A percentile compares a stretch with the other conserved stretches of the same genome.
Conservation (phyloP, 2,888 invertebrate genomes). For the Eupithecia centaureata region DNA sequence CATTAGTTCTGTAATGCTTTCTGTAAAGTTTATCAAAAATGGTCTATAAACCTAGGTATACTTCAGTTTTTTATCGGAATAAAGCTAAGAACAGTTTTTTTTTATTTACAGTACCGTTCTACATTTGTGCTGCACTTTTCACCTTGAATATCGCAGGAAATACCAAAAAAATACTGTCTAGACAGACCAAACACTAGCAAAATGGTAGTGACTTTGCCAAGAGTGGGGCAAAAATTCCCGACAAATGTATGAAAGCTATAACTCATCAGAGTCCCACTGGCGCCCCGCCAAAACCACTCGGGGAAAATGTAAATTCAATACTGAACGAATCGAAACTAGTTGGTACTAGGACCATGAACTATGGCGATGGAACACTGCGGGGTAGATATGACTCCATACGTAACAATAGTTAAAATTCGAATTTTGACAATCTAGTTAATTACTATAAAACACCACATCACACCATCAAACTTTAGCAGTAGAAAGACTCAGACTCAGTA, state of each 20-base stretch:
- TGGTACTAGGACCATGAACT: slow-evolving; percentile 21
- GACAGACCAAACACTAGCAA: slow-evolving; percentile 25
- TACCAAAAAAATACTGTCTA: slow-evolving; percentile 15
- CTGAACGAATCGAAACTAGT: slow-evolving; percentile 52
- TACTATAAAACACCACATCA: too few species aligned
- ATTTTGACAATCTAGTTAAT: background rate
- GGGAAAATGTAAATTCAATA: slow-evolving; percentile 63
- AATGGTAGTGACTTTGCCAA: slow-evolving; percentile 27
- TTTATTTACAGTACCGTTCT: too few species aligned
- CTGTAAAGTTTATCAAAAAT: background rate
- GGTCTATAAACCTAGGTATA: background rate
- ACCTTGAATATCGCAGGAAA: background rate
- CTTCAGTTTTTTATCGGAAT: background rate
- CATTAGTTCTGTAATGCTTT: background rate
- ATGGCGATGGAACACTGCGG: slow-evolving; percentile 4
- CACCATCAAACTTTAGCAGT: too few species aligned
- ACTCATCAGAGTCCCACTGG: slow-evolving; percentile 55
- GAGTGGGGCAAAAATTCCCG: slow-evolving; percentile 29
- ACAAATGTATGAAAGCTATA: slow-evolving; percentile 57
- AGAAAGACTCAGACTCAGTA: too few species aligned
- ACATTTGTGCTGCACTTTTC: background rate
- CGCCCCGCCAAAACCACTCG: slow-evolving; percentile 50
- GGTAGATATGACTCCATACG: slow-evolving; percentile 14
- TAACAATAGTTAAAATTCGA: too few species aligned
- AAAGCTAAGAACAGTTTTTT: background rate